A percentile compares a stretch with the other conserved stretches of the same genome.
phyloP scores from a whole-genome alignment of 2,113 vertebrate species.

The Speoplatyrhinus poulsoni region DNA sequence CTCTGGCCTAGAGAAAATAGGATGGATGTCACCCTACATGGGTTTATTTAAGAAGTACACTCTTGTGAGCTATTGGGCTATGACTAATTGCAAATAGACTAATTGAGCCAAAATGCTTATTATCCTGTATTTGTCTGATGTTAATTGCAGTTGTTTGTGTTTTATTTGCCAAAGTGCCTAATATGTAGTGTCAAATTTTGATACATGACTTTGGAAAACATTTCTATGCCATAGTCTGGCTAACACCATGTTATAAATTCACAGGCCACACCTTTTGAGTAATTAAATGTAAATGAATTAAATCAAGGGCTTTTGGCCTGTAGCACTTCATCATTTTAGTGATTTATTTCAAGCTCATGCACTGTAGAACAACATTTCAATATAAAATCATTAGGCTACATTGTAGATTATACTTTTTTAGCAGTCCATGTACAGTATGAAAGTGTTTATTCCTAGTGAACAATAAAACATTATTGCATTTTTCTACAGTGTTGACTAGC shows the following conservation, averaged over 20 bases:
- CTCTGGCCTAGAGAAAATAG: not conserved
- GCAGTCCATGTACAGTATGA: too few species aligned
- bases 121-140: not conserved
- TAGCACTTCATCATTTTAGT: not conserved
- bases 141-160: conserved; percentile 22
- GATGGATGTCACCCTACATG: not conserved
- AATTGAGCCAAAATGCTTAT: conserved; percentile 10
- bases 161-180: conserved; percentile 45
- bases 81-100: not conserved
- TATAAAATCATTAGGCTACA: conserved; percentile 22
- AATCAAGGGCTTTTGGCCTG: not conserved
- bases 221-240: too few species aligned
- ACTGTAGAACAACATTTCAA: conserved; percentile 64
- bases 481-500: conserved; percentile 20
- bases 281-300: conserved; percentile 8
- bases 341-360: conserved; percentile 41
- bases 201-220: not conserved
- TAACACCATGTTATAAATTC: too few species aligned
- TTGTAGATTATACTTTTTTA: too few species aligned
- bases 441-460: not conserved
- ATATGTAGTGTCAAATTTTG: too few species aligned
- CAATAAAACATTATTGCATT: conserved; percentile 1
- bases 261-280: not conserved
- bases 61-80: not conserved
- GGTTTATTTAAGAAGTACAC: not conserved